Conservation (phyloP, 2,113 vertebrate genomes). For the Polypterus bichir region DNA sequence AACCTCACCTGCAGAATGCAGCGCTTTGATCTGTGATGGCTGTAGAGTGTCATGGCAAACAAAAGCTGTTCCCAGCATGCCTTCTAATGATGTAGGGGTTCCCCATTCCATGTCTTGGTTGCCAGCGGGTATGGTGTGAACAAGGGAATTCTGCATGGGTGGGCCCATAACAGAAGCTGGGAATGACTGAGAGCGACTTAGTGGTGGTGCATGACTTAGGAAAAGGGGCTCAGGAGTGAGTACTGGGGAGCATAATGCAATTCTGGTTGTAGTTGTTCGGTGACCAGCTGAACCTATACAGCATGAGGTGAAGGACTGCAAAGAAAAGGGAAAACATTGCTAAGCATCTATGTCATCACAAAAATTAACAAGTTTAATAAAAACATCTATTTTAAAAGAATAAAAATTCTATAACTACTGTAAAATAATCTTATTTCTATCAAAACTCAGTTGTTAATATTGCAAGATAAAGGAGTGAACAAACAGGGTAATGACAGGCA, state of each 20-base stretch:
- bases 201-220: slow-evolving; percentile 33
- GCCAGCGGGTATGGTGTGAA: slow-evolving; percentile 73
- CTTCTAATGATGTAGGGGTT: slow-evolving; percentile 84
- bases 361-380: too few species aligned
- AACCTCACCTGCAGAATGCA: slow-evolving; percentile 55
- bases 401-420: too few species aligned
- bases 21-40: slow-evolving; percentile 43
- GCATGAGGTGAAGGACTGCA: slow-evolving; percentile 87
- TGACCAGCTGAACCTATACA: slow-evolving; percentile 91
- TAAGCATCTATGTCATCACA: too few species aligned
- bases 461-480: too few species aligned
- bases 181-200: slow-evolving; percentile 81
- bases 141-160: slow-evolving; percentile 39
- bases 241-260: slow-evolving; percentile 22
- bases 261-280: slow-evolving; percentile 60
- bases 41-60: slow-evolving; percentile 87
- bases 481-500: too few species aligned
- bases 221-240: slow-evolving; percentile 46
- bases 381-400: too few species aligned
- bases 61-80: slow-evolving; percentile 75
- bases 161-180: slow-evolving; percentile 58
- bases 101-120: slow-evolving; percentile 91
- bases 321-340: not conserved
- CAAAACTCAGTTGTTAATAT: too few species aligned
- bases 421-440: too few species aligned